These are phyloP conservation scores for Drosophila lowei DNA, from an alignment of 1,140 invertebrate genomes.

Conservation along the genomic window DNA sequence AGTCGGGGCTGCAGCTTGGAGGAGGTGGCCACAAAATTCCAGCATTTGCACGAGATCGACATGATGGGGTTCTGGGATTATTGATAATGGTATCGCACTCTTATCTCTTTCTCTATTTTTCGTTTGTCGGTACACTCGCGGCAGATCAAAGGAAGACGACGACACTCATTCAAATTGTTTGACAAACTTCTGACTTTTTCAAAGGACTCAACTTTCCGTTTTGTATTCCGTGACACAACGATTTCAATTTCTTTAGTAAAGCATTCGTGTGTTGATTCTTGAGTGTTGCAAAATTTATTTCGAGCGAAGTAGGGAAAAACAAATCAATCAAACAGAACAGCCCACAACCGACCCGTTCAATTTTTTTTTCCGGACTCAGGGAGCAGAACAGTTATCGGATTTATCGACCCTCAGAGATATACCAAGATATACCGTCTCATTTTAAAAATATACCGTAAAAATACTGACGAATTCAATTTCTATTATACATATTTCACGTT, in stretches of 20 bases:
- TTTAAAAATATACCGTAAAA: too few species aligned
- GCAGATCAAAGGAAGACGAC: not conserved
- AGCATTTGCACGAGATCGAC: constrained; percentile 75
- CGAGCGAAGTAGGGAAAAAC: not conserved
- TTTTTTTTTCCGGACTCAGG: not conserved
- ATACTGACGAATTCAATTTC: too few species aligned
- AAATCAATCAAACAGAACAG: not conserved
- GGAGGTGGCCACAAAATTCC: constrained; percentile 63
- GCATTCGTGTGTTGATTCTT: not conserved
- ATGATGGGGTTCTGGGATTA: constrained; percentile 39
- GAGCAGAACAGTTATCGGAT: too few species aligned
- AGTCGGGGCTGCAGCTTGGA: constrained; percentile 50
- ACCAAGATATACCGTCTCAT: too few species aligned
- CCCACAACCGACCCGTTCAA: constrained; percentile 5
- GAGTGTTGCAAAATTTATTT: not conserved
- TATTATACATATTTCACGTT: too few species aligned
- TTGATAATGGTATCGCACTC: constrained; percentile 39
- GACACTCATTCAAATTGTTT: not conserved
- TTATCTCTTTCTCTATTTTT: constrained; percentile 7
- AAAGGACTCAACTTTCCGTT: too few species aligned
- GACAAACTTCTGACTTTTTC: too few species aligned
- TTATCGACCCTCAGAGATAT: too few species aligned
- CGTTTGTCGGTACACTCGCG: not conserved
- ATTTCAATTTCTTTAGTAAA: not conserved
- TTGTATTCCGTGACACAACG: not conserved